Base-by-base conservation (phyloP, 2,113 vertebrate species). In the Eptatretus burgeri region DNA sequence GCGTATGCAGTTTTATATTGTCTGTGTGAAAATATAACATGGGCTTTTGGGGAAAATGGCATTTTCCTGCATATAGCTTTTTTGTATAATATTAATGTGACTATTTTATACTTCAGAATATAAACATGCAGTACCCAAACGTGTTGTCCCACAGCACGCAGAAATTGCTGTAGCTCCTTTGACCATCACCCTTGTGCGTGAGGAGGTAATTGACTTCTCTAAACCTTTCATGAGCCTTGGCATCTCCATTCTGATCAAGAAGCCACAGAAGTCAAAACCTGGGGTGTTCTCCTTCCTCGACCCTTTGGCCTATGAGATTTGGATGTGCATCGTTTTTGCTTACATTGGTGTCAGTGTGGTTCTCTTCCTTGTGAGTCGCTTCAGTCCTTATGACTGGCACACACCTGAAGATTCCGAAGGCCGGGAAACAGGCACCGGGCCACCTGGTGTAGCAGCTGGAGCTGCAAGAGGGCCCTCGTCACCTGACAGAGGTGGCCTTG, bases 231-330 rank as follows among this genome's bases (percentile, higher is more conserved):
- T 98, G 91, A 93, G 86, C 51, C 71, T 98, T 70, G 91, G 91
- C 11, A 98, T 98, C 68, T 98, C 91, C 69, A 98, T 98, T 69
- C 95, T 98, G 89, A 95, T 98, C 69, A 98, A 98, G 77, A 98
- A 98, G 69, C 91, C 91, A 51, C 85, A 85, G 65, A 98, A 98
- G 72, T 98, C 91, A 71, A 98, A 98, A 69, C 89, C 89, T 0
- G 89, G 91, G 5, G 91, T 98, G 49, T 98, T 98, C 71, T 95
- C 89, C 51, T 98, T 98, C 74, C 78, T 98, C 70, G 89, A 98
- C 72, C 91, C 91, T 1, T 74, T 98, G 76, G 91, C 91, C 50
- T 98, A 98, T 0, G 91, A 98, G 74, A 98, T 98, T 69, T 98
- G 91, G 91, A 98, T 98, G 91, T 98, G 91, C 73, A 98, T 98